Evolutionary conservation across 2,113 vertebrate species (phyloP).

Genomic region (Neopipo cinnamomea): DNA sequence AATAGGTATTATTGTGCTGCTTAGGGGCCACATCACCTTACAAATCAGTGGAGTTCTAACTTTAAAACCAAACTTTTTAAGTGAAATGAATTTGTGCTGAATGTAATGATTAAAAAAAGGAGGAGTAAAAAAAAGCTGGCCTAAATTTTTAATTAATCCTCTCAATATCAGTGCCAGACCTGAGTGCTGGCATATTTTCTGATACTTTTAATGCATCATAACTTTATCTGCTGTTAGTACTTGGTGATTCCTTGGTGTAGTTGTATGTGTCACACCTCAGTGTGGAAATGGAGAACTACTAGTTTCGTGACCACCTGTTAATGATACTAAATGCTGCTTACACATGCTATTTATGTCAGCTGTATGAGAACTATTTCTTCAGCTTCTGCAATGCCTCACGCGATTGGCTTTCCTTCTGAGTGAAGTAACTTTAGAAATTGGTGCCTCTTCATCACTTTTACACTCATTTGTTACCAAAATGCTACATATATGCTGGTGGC

Average conservation of each 20-base stretch:
- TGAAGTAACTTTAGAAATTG: neutral
- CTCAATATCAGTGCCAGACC: neutral
- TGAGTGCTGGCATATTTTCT: neutral
- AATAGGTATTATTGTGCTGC: neutral
- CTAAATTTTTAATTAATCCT: neutral
- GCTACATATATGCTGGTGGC: neutral
- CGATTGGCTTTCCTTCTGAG: neutral
- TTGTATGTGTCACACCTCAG: neutral
- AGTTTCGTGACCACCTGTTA: constrained; percentile 37
- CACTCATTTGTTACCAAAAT: neutral
- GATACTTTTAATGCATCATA: neutral
- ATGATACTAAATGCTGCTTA: constrained; percentile 29
- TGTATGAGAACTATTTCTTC: constrained; percentile 24
- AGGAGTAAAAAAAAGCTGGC: fast-evolving
- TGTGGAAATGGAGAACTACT: neutral
- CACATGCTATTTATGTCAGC: constrained; percentile 37
- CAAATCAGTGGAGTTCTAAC: neutral
- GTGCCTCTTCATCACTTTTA: neutral
- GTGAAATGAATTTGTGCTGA: neutral
- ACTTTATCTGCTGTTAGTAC: neutral
- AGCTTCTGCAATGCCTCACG: neutral
- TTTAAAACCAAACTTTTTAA: neutral
- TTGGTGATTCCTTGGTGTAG: neutral
- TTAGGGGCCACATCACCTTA: neutral
- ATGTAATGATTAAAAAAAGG: neutral